These are phyloP conservation scores for Arrhopalites spinosus DNA, from an alignment of 2,888 invertebrate species.

Conservation along the genomic window DNA sequence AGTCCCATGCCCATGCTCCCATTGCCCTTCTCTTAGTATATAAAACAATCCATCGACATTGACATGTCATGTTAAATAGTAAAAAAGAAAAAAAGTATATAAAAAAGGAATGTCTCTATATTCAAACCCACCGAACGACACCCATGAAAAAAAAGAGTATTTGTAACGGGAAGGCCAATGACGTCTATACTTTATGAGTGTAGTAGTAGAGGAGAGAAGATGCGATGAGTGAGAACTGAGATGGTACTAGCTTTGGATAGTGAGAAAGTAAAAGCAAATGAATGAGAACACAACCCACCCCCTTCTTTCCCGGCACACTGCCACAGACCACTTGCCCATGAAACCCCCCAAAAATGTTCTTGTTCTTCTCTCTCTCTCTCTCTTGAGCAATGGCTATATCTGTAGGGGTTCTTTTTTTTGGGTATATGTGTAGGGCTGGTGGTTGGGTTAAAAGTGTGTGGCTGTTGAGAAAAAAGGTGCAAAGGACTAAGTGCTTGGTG, in stretches of 20 bases:
- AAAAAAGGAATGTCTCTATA: no score
- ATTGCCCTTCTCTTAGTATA: neutral
- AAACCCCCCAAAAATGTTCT: no score
- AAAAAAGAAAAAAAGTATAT: neutral
- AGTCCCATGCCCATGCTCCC: neutral
- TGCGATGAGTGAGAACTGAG: neutral
- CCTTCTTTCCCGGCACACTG: neutral
- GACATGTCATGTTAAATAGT: neutral
- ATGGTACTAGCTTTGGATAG: neutral
- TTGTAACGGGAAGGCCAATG: neutral
- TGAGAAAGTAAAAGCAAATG: constrained; percentile 4
- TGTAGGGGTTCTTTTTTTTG: neutral
- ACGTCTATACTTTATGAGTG: neutral
- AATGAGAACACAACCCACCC: constrained; percentile 4
- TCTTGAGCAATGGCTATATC: no score
- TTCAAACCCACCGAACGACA: no score
- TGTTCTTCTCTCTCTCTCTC: neutral
- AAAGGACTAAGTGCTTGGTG: constrained; percentile 51
- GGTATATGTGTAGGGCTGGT: neutral
- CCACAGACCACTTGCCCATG: constrained; percentile 2
- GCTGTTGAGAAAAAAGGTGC: constrained; percentile 38
- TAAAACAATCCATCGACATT: neutral
- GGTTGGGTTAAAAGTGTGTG: neutral
- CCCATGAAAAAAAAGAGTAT: neutral
- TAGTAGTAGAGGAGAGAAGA: neutral